Percentiles rank a stretch among this genome's conserved stretches.
These are phyloP conservation scores for Marisa cornuarietis DNA, from an alignment of 1,140 invertebrate species.

Conservation along the genomic window DNA sequence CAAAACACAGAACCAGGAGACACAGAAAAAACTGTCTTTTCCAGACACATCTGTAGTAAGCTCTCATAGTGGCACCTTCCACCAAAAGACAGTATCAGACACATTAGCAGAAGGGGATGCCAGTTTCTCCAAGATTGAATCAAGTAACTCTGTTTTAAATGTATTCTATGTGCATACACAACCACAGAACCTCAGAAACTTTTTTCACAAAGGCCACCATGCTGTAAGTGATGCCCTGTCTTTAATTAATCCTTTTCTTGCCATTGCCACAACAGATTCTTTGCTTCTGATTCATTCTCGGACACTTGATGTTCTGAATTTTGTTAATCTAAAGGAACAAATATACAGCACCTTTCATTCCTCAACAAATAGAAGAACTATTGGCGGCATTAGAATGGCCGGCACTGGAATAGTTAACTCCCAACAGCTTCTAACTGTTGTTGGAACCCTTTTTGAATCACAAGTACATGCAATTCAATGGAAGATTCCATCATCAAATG, in stretches of 20 bases:
- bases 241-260: constrained; percentile 43
- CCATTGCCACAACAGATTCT: constrained; percentile 52
- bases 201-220: neutral
- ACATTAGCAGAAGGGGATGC: constrained; percentile 17
- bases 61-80: constrained; percentile 50
- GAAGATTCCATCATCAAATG: constrained; percentile 27
- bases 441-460: constrained; percentile 58
- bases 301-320: constrained; percentile 47
- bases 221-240: constrained; percentile 35
- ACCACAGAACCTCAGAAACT: neutral
- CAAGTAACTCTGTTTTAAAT: constrained; percentile 38
- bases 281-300: constrained; percentile 56
- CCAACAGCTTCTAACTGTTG: constrained; percentile 46
- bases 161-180: constrained; percentile 39
- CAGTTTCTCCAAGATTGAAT: neutral
- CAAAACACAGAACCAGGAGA: constrained; percentile 22
- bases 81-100: constrained; percentile 28
- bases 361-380: constrained; percentile 1
- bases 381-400: constrained; percentile 43
- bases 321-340: constrained; percentile 38
- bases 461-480: constrained; percentile 51
- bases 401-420: constrained; percentile 35
- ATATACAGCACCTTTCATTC: constrained; percentile 7
- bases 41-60: constrained; percentile 47
- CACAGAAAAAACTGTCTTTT: constrained; percentile 13